Evolutionary conservation across 2,113 vertebrate species (phyloP), one percentile per base, ranked within the genome.

Genomic region (Natator depressus): DNA sequence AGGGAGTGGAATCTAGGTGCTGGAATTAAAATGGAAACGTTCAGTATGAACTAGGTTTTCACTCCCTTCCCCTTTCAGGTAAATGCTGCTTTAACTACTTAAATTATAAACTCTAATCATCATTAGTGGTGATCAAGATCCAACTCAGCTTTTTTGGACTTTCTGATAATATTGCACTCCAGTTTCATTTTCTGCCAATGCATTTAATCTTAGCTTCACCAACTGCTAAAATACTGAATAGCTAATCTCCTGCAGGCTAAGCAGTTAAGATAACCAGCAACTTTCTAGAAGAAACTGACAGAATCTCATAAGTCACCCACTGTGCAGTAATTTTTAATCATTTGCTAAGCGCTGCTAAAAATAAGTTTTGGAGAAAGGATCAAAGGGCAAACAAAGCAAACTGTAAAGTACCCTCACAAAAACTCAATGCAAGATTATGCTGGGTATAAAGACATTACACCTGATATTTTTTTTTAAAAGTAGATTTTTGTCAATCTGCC

Each of bases 291-390:
- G 69, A 69, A 86, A 76, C 10, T 2, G 10, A 8, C 59, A 62
- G 84, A 55, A 80, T 49, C 82, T 54, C 55, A 5, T 6, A 42
- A 62, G 53, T 51, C 81, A 49, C 85, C n/a, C 13, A 10, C 72
- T 1, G 1, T 0, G 46, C 2, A 0, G n/a, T 49, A 3, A 87
- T 72, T 79, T 80, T 84, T 87, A 82, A 92, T 89, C 49, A 1
- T 87, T 87, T 35, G 55, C 92, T 87, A 87, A 89, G 85, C 29
- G 1, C 54, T 69, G 2, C 88, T 92, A 90, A 89, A 96, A 90
- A 87, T 72, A 94, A 89, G 2, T 1, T 0, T 1, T 1, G 25
- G 86, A 38, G 86, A 82, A 82, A 89, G 75, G 89, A 79, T 46
- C 19, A 78, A 54, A 20, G 78, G 8, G n/a, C 0, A 42, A 91